Conservation (phyloP, 2,797 vertebrate species). For the Spea hammondii region DNA sequence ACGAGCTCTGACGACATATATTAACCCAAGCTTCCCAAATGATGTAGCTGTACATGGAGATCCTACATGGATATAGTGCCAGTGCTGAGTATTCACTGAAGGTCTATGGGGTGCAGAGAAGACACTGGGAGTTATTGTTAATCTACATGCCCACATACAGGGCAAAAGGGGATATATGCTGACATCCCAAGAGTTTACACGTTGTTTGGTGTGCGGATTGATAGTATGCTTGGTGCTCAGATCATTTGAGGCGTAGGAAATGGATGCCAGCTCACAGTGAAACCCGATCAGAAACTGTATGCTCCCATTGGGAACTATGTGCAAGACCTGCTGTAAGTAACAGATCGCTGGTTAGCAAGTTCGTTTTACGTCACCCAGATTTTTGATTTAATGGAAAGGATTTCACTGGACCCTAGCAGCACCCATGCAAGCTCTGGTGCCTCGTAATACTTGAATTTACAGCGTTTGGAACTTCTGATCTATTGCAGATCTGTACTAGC, state of each 20-base stretch:
- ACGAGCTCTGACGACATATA: slow-evolving; percentile 81
- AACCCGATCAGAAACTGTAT: slow-evolving; percentile 28
- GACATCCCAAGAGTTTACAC: slow-evolving; percentile 6
- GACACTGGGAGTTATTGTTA: slow-evolving; percentile 15
- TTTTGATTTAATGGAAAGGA: slow-evolving; percentile 23
- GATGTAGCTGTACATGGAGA: slow-evolving; percentile 85
- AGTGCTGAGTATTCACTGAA: slow-evolving; percentile 54
- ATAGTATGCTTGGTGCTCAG: slow-evolving; percentile 8
- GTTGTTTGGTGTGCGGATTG: background rate
- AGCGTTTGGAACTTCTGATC: background rate
- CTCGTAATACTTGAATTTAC: slow-evolving; percentile 33
- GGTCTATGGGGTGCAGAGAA: slow-evolving; percentile 28
- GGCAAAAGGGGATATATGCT: background rate
- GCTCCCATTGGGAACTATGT: slow-evolving; percentile 42
- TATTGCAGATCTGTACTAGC: background rate
- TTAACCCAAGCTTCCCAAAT: slow-evolving; percentile 81
- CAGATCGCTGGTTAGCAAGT: background rate
- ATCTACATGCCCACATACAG: background rate
- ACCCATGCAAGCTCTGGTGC: slow-evolving; percentile 13
- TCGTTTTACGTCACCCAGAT: slow-evolving; percentile 14
- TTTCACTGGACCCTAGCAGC: slow-evolving; percentile 18
- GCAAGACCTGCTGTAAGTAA: slow-evolving; percentile 47
- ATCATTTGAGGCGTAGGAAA: slow-evolving; percentile 20
- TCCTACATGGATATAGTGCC: slow-evolving; percentile 67
- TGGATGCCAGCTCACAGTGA: slow-evolving; percentile 47